Conservation (phyloP, 2,113 vertebrate species). For the Halichoerus grypus region DNA sequence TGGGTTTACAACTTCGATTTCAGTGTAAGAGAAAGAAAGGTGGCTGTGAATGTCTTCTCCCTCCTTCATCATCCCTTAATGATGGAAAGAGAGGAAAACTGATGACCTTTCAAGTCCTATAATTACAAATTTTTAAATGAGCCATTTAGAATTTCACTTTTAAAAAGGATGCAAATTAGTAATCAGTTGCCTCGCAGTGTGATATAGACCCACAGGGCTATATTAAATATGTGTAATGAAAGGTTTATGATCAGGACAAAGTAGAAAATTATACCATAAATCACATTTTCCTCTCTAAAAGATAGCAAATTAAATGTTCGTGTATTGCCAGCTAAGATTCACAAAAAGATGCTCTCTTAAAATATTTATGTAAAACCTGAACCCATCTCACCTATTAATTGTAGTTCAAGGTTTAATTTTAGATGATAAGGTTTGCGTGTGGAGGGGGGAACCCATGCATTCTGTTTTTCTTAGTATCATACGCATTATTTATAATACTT, state of each 20-base stretch:
- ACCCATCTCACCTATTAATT: conserved; percentile 40
- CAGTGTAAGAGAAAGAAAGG: background rate
- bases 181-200: conserved; percentile 23
- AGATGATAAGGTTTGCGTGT: background rate
- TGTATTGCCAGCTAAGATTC: conserved; percentile 39
- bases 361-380: conserved; percentile 40
- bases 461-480: background rate
- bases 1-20: background rate
- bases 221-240: conserved; percentile 46
- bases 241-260: conserved; percentile 51
- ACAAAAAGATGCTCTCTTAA: background rate
- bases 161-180: conserved; percentile 49
- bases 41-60: background rate
- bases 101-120: conserved; percentile 48
- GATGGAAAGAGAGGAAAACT: background rate
- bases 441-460: background rate
- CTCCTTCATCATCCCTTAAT: background rate
- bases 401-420: conserved; percentile 38
- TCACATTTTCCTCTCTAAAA: conserved; percentile 58
- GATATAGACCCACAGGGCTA: background rate
- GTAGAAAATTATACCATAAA: conserved; percentile 49
- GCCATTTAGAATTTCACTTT: conserved; percentile 65
- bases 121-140: conserved; percentile 68
- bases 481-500: background rate
- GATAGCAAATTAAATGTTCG: conserved; percentile 34